Evolutionary conservation across 2,113 vertebrate species (phyloP).

Genomic region (Bambusicola thoracicus): DNA sequence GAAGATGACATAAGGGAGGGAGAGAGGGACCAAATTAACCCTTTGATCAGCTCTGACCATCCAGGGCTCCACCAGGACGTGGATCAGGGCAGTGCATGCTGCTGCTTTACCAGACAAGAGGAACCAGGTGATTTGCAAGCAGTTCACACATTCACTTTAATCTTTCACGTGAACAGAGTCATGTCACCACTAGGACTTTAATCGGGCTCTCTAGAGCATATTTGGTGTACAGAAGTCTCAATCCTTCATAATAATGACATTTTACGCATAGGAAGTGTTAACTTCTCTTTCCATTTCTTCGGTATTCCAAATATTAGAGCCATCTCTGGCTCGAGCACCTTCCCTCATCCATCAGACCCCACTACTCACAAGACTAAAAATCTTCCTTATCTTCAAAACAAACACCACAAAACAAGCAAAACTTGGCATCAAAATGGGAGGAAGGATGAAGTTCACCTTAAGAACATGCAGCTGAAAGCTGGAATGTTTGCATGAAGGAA

Average conservation of each 20-base stretch:
- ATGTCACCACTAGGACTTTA: not conserved
- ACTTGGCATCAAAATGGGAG: not conserved
- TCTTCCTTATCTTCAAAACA: not conserved
- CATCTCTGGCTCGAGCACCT: not conserved
- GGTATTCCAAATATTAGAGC: not conserved
- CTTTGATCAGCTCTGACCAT: not conserved
- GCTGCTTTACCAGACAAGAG: not conserved
- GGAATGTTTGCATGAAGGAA: not conserved
- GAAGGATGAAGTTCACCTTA: not conserved
- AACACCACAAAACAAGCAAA: not conserved
- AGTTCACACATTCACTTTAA: not conserved
- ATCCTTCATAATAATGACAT: not conserved
- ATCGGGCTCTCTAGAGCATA: not conserved
- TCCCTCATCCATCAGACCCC: not conserved
- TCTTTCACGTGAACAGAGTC: not conserved
- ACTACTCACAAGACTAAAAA: not conserved
- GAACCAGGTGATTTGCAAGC: not conserved
- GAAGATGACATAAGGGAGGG: fast-evolving
- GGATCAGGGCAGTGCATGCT: not conserved
- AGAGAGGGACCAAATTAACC: fast-evolving
- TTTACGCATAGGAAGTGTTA: not conserved
- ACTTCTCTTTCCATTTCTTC: not conserved
- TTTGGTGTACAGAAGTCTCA: not conserved
- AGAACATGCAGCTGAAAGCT: not conserved
- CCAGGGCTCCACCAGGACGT: not conserved